phyloP scores from a whole-genome alignment of 2,888 invertebrate species.

The Nephrocerus scutellatus region DNA sequence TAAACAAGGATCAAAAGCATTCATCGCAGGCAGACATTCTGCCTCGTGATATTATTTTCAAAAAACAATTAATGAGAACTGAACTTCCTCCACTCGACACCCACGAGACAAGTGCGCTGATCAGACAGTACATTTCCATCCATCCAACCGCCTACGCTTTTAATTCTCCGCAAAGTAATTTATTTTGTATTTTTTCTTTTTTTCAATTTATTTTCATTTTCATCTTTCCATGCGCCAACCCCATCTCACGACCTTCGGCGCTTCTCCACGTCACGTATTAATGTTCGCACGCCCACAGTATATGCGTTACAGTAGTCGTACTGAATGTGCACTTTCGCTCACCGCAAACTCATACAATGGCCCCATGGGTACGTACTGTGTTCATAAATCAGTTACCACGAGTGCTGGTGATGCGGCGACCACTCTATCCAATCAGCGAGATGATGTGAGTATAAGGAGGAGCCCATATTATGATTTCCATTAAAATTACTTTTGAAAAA shows the following conservation, averaged over 20 bases:
- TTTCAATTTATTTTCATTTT: conserved; percentile 7
- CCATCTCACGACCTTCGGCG: not conserved
- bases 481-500: too few relatives aligned
- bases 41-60: too few relatives aligned
- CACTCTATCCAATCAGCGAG: conserved; percentile 53
- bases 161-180: conserved; percentile 17
- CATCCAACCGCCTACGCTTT: too few relatives aligned
- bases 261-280: not conserved
- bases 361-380: conserved; percentile 91
- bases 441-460: conserved; percentile 42
- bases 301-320: conserved; percentile 92
- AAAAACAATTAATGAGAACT: too few relatives aligned
- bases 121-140: too few relatives aligned
- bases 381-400: conserved; percentile 95
- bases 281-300: conserved; percentile 51
- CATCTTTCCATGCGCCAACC: not conserved
- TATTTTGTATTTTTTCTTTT: conserved; percentile 3
- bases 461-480: not conserved
- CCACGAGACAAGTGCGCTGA: too few relatives aligned
- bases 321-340: conserved; percentile 97
- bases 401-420: conserved; percentile 85
- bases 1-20: too few relatives aligned
- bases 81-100: too few relatives aligned
- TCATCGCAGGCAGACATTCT: too few relatives aligned
- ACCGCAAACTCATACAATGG: conserved; percentile 96